Conservation (phyloP, 2,113 vertebrate genomes). For the Charadrius vociferus region DNA sequence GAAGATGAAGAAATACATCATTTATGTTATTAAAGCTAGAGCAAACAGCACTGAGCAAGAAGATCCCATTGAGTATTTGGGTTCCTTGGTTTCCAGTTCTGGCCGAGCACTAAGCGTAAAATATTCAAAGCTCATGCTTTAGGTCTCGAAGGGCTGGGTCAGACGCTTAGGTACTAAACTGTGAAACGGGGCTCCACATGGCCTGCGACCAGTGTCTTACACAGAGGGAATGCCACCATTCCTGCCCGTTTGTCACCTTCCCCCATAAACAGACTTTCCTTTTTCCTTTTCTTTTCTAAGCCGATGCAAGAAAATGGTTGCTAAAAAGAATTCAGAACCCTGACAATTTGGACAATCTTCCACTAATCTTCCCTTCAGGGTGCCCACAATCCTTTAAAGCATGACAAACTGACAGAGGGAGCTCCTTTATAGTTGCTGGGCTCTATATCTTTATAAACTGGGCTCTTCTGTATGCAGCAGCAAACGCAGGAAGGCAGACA, state of each 20-base stretch:
- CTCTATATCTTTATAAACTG: slow-evolving; percentile 53
- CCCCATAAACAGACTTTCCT: neutral
- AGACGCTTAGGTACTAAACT: neutral
- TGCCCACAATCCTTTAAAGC: slow-evolving; percentile 67
- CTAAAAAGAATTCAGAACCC: slow-evolving; percentile 29
- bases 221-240: neutral
- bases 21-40: neutral
- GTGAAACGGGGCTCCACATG: neutral
- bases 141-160: neutral
- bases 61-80: neutral
- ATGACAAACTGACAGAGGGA: slow-evolving; percentile 45
- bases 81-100: neutral
- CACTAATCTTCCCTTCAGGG: slow-evolving; percentile 64
- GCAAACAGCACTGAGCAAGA: neutral
- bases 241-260: neutral
- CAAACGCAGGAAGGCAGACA: neutral
- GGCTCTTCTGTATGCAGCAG: neutral
- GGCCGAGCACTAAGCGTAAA: neutral
- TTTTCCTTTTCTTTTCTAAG: neutral
- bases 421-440: neutral
- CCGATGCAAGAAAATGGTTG: neutral
- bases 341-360: slow-evolving; percentile 40
- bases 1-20: neutral
- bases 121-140: neutral
- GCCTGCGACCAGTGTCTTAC: accelerated